Conservation (phyloP, 2,888 invertebrate species). For the Sturmia bella region DNA sequence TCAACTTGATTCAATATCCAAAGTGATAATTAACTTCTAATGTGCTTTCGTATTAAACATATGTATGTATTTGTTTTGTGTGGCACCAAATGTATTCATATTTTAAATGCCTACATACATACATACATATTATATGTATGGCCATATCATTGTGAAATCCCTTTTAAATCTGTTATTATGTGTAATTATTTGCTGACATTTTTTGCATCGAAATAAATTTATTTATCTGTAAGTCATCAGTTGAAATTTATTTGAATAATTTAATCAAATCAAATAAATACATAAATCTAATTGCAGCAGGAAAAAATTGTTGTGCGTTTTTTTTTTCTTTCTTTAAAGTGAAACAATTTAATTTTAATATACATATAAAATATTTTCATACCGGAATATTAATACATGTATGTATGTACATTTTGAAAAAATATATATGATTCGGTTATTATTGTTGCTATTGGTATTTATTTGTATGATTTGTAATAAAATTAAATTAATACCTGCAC, state of each 20-base stretch:
- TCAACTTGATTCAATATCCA: too few species aligned
- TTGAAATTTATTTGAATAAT: constrained; percentile 47
- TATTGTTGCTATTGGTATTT: constrained; percentile 6
- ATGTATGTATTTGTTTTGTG: too few species aligned
- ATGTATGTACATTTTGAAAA: constrained; percentile 12
- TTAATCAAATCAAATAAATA: constrained; percentile 37
- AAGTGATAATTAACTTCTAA: too few species aligned
- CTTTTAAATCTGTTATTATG: background rate
- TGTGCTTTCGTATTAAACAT: too few species aligned
- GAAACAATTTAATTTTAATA: constrained; percentile 27
- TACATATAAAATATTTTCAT: background rate
- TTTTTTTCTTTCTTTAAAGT: background rate
- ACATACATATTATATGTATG: background rate
- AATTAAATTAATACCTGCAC: constrained; percentile 29
- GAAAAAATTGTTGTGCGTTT: background rate
- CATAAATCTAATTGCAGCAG: constrained; percentile 45
- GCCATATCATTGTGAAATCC: constrained; percentile 18
- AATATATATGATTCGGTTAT: constrained; percentile 21
- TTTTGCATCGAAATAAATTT: constrained; percentile 10
- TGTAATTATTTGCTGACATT: constrained; percentile 20
- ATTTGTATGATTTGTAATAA: constrained; percentile 12
- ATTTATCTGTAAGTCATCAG: constrained; percentile 40
- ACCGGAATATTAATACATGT: constrained; percentile 12
- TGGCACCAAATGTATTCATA: too few species aligned
- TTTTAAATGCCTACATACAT: background rate